These are phyloP conservation scores for Pelodiscus sinensis DNA, from an alignment of 2,113 vertebrate genomes.

Conservation along the genomic window DNA sequence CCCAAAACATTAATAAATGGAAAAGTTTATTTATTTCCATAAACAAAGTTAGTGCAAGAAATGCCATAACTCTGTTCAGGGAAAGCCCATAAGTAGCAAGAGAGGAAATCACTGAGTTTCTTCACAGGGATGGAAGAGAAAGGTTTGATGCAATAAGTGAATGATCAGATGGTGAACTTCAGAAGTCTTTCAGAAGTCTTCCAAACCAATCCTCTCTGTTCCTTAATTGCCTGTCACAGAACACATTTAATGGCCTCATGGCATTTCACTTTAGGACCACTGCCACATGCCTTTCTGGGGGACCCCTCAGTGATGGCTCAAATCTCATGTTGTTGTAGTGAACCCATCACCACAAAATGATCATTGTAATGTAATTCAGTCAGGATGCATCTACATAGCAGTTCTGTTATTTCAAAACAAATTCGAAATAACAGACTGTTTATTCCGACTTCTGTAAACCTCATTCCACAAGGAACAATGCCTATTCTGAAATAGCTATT, in stretches of 20 bases:
- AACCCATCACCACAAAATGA: background rate
- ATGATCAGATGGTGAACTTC: background rate
- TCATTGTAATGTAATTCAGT: background rate
- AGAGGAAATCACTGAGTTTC: background rate
- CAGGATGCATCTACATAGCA: no score
- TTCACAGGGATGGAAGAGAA: background rate
- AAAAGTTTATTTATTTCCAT: background rate
- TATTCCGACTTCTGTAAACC: no score
- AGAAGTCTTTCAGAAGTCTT: background rate
- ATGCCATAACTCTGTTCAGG: background rate
- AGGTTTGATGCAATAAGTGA: background rate
- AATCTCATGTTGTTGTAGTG: background rate
- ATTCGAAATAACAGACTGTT: no score
- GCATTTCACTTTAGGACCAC: background rate
- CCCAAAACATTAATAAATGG: background rate
- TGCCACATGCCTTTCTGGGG: accelerated
- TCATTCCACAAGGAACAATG: no score
- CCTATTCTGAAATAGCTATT: no score
- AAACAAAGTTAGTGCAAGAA: background rate
- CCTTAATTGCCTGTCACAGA: accelerated
- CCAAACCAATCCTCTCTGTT: background rate
- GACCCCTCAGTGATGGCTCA: background rate
- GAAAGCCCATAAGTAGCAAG: background rate
- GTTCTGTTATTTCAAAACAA: no score
- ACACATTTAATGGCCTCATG: background rate